Evolutionary conservation across 2,888 invertebrate species (phyloP).

Genomic region (Sinodicranocentrus sp.): DNA sequence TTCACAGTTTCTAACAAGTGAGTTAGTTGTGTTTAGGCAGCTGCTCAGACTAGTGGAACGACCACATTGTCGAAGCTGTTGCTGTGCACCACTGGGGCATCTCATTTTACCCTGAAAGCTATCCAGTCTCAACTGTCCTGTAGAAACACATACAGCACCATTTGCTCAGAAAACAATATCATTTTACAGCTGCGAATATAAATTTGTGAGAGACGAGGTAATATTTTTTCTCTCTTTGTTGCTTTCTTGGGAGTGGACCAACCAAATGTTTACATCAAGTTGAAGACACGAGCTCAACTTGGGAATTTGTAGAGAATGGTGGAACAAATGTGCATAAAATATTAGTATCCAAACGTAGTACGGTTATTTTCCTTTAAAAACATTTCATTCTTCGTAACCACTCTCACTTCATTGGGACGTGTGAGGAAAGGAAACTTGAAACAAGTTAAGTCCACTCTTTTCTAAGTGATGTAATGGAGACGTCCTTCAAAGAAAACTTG

Average conservation of each 20-base stretch:
- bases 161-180: conserved; percentile 8
- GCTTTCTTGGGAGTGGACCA: conserved; percentile 10
- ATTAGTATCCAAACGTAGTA: too few species aligned
- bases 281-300: too few species aligned
- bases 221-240: conserved; percentile 16
- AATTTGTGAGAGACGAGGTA: conserved; percentile 7
- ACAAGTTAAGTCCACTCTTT: too few species aligned
- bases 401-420: too few species aligned
- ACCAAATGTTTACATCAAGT: too few species aligned
- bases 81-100: conserved; percentile 42
- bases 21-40: neutral
- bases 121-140: neutral
- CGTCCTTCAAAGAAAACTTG: conserved; percentile 47
- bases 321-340: too few species aligned
- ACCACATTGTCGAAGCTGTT: neutral
- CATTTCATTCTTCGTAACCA: too few species aligned
- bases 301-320: too few species aligned
- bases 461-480: conserved; percentile 29
- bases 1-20: too few species aligned
- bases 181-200: conserved; percentile 33
- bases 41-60: neutral
- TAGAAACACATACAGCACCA: conserved; percentile 12
- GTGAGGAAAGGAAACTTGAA: too few species aligned
- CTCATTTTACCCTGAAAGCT: conserved; percentile 55
- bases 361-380: too few species aligned